Base-by-base conservation (phyloP, 2,113 vertebrate species). In the Cebidichthys violaceus region DNA sequence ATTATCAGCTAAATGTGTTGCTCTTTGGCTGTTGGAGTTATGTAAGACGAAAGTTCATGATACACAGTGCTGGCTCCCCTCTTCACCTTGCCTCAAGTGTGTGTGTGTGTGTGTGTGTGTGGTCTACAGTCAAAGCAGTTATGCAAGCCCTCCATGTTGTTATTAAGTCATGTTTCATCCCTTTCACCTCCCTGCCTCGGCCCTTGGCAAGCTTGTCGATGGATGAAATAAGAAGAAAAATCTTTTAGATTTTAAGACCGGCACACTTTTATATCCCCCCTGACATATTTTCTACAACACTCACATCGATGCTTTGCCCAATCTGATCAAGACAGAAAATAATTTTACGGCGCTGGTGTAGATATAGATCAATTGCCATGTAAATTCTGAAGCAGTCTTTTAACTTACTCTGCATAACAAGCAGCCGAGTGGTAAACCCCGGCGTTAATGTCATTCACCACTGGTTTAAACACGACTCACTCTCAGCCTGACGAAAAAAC, bases 41-140 rank as follows among this genome's bases (percentile, higher is more conserved):
- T 79, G 52, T 85, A 83, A 92, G 72, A 79, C 54, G 80, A 70
- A 68, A 81, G 52, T 77, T 87, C 64, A 80, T 83, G 62, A 90
- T 66, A 84, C 74, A 62, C 67, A 84, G 77, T 11, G 37, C 33
- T 73, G 61, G 24, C 37, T 74, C 35, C 62, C 70, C 66, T 77
- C 55, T 79, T 85, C 66, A 90, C 81, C 81, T 86, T 77, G 70
- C 68, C 37, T n/a, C n/a, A n/a, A n/a, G 39, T 67, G 55, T 60
- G 81, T 52, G 85, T 76, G 80, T 31, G 5, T 74, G 39, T 66
- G 55, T 54, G 81, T 52, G 85, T 76, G 80, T 31, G 6, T 72
- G 78, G 84, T 85, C 82, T 52, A n/a, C 24, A 35, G 73, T 79
- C 65, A 70, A 35, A 77, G 64, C 55, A 29, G 81, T 92, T 92